These are phyloP conservation scores for Ips typographus DNA, from an alignment of 1,140 invertebrate species.

Conservation along the genomic window DNA sequence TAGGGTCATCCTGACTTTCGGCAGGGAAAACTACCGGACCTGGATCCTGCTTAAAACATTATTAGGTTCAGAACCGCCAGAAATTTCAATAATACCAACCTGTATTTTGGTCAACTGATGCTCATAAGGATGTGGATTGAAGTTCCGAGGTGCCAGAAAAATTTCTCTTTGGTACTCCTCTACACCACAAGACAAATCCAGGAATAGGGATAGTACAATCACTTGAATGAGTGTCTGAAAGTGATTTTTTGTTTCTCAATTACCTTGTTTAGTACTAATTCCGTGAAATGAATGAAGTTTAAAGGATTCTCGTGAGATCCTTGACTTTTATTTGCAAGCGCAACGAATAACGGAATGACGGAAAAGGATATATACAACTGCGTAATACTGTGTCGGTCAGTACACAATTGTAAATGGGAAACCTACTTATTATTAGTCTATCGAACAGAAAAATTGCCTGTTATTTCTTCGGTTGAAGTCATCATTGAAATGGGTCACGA, in stretches of 20 bases:
- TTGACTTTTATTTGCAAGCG: background rate
- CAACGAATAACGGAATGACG: too few relatives aligned
- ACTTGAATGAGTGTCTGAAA: background rate
- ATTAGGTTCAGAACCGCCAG: background rate
- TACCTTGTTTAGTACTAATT: too few relatives aligned
- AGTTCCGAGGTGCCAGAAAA: slow-evolving; percentile 45
- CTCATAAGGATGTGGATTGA: slow-evolving; percentile 48
- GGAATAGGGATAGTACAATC: background rate
- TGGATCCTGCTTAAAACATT: slow-evolving; percentile 17
- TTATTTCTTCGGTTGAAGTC: too few relatives aligned
- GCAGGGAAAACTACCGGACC: slow-evolving; percentile 10
- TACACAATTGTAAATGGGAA: too few relatives aligned
- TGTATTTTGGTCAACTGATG: slow-evolving; percentile 26
- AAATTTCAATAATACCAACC: slow-evolving; percentile 1
- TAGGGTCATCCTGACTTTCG: slow-evolving; percentile 4
- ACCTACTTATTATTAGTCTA: too few relatives aligned
- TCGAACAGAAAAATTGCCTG: too few relatives aligned
- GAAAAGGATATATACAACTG: too few relatives aligned
- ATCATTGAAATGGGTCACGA: too few relatives aligned
- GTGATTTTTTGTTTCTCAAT: too few relatives aligned
- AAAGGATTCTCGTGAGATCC: background rate
- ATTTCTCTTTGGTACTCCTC: slow-evolving; percentile 45
- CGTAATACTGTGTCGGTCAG: too few relatives aligned
- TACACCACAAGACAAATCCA: background rate
- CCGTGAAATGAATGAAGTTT: too few relatives aligned